phyloP scores from a whole-genome alignment of 2,888 invertebrate genomes.

The Capitulum mitella region DNA sequence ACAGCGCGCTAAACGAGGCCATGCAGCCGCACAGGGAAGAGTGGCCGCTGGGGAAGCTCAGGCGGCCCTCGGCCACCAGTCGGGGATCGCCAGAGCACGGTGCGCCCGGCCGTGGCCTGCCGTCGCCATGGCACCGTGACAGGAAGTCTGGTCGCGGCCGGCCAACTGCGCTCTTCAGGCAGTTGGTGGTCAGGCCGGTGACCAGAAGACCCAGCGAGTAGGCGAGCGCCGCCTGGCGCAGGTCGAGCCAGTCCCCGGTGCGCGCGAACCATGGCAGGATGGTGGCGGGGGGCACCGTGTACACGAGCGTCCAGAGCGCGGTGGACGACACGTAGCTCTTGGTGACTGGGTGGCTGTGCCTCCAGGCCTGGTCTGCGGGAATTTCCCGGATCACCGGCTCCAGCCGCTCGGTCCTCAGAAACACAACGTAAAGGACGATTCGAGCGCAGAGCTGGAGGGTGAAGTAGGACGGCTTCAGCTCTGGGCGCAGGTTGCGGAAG shows the following conservation, averaged over 20 bases:
- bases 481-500: too few relatives aligned
- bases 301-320: constrained; percentile 58
- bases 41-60: constrained; percentile 86
- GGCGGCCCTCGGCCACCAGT: constrained; percentile 66
- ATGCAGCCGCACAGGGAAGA: constrained; percentile 73
- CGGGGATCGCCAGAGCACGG: constrained; percentile 61
- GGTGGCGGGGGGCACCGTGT: constrained; percentile 54
- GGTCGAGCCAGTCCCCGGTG: constrained; percentile 56
- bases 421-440: background rate
- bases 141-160: constrained; percentile 80
- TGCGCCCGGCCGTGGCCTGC: constrained; percentile 49
- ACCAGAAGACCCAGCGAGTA: constrained; percentile 46
- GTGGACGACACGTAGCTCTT: constrained; percentile 62
- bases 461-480: too few relatives aligned
- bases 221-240: constrained; percentile 50
- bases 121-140: constrained; percentile 76
- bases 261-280: constrained; percentile 54
- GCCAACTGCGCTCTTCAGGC: constrained; percentile 54
- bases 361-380: constrained; percentile 66
- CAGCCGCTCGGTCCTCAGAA: background rate
- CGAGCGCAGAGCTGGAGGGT: background rate
- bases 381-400: constrained; percentile 52
- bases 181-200: constrained; percentile 60
- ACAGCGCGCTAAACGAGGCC: constrained; percentile 61
- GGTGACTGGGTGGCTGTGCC: constrained; percentile 67